Evolutionary conservation across 2,797 vertebrate genomes (phyloP).

Genomic region (Meda fulgida): DNA sequence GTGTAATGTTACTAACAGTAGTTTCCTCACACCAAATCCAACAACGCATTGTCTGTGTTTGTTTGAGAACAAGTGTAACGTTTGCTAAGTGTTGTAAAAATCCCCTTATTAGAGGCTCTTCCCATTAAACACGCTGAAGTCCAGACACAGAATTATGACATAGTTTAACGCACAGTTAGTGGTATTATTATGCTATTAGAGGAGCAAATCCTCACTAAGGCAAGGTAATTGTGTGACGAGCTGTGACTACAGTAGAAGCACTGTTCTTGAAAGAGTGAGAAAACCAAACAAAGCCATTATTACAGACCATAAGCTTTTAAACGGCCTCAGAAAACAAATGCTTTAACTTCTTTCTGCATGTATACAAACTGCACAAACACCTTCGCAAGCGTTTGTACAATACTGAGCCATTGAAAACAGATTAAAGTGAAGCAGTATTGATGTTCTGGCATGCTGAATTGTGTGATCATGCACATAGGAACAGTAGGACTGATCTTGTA

Average conservation of each 20-base stretch:
- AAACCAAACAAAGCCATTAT: conserved; percentile 42
- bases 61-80: conserved; percentile 54
- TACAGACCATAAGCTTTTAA: conserved; percentile 1
- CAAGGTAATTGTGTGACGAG: conserved; percentile 21
- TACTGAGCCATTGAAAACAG: neutral
- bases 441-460: neutral
- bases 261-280: conserved; percentile 33
- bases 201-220: conserved; percentile 51
- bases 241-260: conserved; percentile 13
- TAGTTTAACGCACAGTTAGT: conserved; percentile 61
- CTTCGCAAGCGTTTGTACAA: neutral
- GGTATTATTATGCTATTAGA: conserved; percentile 63
- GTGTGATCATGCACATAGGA: neutral
- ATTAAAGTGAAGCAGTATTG: conserved; percentile 36
- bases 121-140: conserved; percentile 77
- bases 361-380: conserved; percentile 36
- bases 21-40: conserved; percentile 59
- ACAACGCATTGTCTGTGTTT: conserved; percentile 70
- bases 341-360: neutral
- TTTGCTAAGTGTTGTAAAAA: conserved; percentile 64
- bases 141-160: conserved; percentile 60
- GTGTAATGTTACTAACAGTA: conserved; percentile 58
- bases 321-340: neutral
- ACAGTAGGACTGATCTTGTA: neutral
- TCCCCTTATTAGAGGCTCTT: conserved; percentile 66